Base-by-base conservation (phyloP, 2,888 invertebrate genomes). In the Calameuta filiformis region DNA sequence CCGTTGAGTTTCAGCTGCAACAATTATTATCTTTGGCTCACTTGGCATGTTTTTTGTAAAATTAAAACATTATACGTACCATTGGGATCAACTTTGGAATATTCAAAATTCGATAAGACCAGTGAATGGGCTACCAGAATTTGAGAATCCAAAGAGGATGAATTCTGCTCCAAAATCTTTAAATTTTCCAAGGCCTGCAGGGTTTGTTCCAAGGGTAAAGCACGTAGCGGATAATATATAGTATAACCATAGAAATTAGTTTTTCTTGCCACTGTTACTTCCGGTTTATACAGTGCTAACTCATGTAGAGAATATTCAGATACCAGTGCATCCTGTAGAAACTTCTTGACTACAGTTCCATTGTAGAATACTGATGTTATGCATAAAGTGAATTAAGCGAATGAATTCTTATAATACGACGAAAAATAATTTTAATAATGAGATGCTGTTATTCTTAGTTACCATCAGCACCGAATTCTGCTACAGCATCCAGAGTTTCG, bases 401-500 rank as follows among this genome's bases (percentile, higher is more conserved):
- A 56, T 56, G 23, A 56, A 23, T 9, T 23, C 23, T 73, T 35
- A 12, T 37, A 73, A 33, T 73, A 40, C 23, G 12, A 34, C 12
- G n/a, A 31, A 31, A 73, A 76, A 73, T 35, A 30, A 30, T 34
- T 30, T n/a, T 77, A 78, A 68, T 37, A n/a, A 12, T 69, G 30
- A 9, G 33, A 71, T 71, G 71, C 12, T 30, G 4, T 30, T 71
- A 30, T 33, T 31, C 12, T 71, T 12, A 71, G 15, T 31, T 83
- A 92, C 92, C 92, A 81, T 87, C 83, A 68, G 88, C 82, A 80
- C 92, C 92, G 79, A 87, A 82, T 56, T 83, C 81, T 73, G 91
- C 94, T 80, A 95, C 90, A 12, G 90, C 86, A 80, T 93, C 88
- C 35, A 96, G 92, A 83, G 94, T 94, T 69, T 90, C 89, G 12